phyloP scores from a whole-genome alignment of 2,888 invertebrate species.

The Brenthis daphne region DNA sequence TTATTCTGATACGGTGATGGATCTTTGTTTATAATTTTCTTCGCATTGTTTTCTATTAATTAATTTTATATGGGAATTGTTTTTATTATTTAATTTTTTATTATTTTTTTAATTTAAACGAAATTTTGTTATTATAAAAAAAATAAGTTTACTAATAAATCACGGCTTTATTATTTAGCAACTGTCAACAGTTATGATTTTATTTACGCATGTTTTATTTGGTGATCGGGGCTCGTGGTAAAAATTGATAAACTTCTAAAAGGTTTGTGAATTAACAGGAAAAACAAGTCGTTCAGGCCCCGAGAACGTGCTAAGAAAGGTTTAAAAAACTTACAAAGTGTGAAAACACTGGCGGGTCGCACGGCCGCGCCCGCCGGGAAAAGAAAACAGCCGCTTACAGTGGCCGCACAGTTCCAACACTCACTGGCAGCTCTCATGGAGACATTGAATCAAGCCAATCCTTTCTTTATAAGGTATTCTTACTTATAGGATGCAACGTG shows the following conservation, averaged over 20 bases:
- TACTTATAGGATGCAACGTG: too few species aligned
- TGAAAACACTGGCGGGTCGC: conserved; percentile 93
- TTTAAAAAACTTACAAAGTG: conserved; percentile 93
- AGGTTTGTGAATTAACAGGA: conserved; percentile 80
- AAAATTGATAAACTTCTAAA: conserved; percentile 37
- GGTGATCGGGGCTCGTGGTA: conserved; percentile 28
- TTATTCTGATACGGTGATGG: conserved; percentile 65
- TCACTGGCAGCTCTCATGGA: conserved; percentile 96
- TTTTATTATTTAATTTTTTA: conserved; percentile 18
- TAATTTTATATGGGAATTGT: conserved; percentile 33
- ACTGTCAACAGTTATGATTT: conserved; percentile 3
- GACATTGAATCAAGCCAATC: conserved; percentile 90
- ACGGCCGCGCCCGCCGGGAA: conserved; percentile 85
- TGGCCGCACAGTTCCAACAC: conserved; percentile 97
- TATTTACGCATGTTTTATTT: conserved; percentile 15
- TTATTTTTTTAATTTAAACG: not conserved
- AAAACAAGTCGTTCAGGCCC: conserved; percentile 96
- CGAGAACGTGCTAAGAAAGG: conserved; percentile 92
- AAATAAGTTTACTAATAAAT: conserved; percentile 16
- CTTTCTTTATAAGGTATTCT: conserved; percentile 78
- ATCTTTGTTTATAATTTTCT: conserved; percentile 68
- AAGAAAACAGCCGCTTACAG: conserved; percentile 94
- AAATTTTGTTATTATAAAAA: not conserved
- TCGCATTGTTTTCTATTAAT: conserved; percentile 54
- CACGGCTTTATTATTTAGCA: conserved; percentile 27